A percentile compares a stretch with the other conserved stretches of the same genome.
Evolutionary conservation across 2,888 invertebrate species (phyloP).

Genomic region (Spilarctia lutea): DNA sequence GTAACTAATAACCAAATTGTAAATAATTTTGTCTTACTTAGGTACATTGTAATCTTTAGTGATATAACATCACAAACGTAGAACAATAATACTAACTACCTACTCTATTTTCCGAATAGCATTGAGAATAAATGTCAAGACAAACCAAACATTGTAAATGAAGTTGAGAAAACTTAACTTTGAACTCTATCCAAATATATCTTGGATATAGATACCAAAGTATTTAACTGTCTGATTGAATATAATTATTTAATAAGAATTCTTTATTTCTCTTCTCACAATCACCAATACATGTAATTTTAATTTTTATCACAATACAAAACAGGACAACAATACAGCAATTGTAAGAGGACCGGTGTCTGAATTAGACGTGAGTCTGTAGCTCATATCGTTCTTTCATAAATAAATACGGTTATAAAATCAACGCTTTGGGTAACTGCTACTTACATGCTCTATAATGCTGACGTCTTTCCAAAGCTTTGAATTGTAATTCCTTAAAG

Average conservation of each 20-base stretch:
- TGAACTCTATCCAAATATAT: background rate
- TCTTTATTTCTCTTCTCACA: too few relatives aligned
- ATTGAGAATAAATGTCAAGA: background rate
- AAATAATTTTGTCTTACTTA: too few relatives aligned
- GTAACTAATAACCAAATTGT: too few relatives aligned
- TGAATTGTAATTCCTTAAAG: conserved; percentile 91
- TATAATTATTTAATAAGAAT: too few relatives aligned
- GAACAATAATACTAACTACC: background rate
- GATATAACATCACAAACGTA: background rate
- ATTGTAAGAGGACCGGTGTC: too few relatives aligned
- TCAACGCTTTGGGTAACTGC: background rate
- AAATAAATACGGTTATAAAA: background rate
- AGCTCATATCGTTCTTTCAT: too few relatives aligned
- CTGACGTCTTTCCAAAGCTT: conserved; percentile 90
- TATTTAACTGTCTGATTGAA: background rate
- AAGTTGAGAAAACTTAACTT: background rate
- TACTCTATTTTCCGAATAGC: background rate
- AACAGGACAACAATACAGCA: too few relatives aligned
- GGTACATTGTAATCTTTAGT: background rate
- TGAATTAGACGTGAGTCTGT: too few relatives aligned
- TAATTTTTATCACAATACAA: too few relatives aligned
- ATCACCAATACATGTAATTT: too few relatives aligned
- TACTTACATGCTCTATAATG: conserved; percentile 86
- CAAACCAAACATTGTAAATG: background rate
- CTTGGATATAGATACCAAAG: background rate